Conservation (phyloP, 2,888 invertebrate species). For the Agapostemon virescens region DNA sequence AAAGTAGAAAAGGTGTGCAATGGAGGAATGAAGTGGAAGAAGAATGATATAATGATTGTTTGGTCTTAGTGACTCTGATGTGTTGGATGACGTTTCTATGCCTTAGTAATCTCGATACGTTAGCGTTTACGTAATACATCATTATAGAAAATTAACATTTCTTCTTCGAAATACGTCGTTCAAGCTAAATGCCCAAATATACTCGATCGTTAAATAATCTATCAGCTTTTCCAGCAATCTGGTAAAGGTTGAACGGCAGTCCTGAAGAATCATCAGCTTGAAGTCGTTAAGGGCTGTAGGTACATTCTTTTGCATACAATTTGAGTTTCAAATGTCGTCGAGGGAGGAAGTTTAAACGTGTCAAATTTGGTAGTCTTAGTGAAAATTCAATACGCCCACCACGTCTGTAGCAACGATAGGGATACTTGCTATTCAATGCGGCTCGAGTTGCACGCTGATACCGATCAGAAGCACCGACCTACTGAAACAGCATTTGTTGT, state of each 20-base stretch:
- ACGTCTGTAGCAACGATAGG: background rate
- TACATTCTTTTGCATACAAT: background rate
- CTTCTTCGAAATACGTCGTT: too few relatives aligned
- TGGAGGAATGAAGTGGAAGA: too few relatives aligned
- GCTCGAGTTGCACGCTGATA: background rate
- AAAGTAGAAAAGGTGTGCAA: too few relatives aligned
- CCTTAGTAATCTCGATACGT: too few relatives aligned
- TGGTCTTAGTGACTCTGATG: too few relatives aligned
- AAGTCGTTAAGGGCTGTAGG: background rate
- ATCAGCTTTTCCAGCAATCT: background rate
- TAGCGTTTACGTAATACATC: too few relatives aligned
- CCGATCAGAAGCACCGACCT: conserved; percentile 2
- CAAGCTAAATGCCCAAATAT: too few relatives aligned
- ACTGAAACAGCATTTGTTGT: background rate
- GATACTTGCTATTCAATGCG: conserved; percentile 3
- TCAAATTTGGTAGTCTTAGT: background rate
- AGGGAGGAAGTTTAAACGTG: background rate
- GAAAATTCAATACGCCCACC: conserved; percentile 3
- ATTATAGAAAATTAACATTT: too few relatives aligned
- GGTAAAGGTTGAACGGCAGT: background rate
- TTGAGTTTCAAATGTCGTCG: background rate
- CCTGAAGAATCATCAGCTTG: background rate
- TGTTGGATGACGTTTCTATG: too few relatives aligned
- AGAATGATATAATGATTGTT: too few relatives aligned
- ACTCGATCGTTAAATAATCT: background rate